Conservation (phyloP, 1,140 invertebrate species). For the Bilobella aurantiaca region DNA sequence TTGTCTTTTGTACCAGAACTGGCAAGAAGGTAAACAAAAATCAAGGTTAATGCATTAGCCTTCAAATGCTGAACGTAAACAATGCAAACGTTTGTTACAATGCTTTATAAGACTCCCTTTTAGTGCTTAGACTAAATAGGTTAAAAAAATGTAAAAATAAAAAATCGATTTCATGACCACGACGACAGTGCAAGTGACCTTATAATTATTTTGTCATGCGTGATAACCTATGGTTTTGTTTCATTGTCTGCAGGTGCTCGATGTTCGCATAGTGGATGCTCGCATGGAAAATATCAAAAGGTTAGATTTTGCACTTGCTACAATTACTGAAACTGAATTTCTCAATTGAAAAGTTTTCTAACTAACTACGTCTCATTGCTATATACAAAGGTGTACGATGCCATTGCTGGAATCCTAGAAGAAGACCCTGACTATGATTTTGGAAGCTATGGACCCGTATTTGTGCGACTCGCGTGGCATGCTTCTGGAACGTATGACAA, state of each 20-base stretch:
- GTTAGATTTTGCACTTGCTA: neutral
- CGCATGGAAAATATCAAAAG: neutral
- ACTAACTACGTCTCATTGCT: neutral
- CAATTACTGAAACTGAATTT: neutral
- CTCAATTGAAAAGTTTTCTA: neutral
- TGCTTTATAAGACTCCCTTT: no score
- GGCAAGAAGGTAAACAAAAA: neutral
- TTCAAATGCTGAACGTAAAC: neutral
- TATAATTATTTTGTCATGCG: no score
- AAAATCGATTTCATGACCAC: no score
- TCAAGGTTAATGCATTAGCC: neutral
- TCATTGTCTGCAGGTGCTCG: no score
- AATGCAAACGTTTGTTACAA: no score
- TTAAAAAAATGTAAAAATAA: no score
- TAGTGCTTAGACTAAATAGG: no score
- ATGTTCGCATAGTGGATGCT: neutral
- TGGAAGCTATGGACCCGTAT: slow-evolving; percentile 26
- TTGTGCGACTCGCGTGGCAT: slow-evolving; percentile 26
- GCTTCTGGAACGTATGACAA: slow-evolving; percentile 29
- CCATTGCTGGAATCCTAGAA: slow-evolving; percentile 25
- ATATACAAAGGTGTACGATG: slow-evolving; percentile 23
- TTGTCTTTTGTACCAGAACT: neutral
- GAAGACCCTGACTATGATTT: slow-evolving; percentile 24
- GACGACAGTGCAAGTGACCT: no score
- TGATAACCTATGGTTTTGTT: no score